phyloP scores from a whole-genome alignment of 2,888 invertebrate species.

The Barypeithes pellucidus region DNA sequence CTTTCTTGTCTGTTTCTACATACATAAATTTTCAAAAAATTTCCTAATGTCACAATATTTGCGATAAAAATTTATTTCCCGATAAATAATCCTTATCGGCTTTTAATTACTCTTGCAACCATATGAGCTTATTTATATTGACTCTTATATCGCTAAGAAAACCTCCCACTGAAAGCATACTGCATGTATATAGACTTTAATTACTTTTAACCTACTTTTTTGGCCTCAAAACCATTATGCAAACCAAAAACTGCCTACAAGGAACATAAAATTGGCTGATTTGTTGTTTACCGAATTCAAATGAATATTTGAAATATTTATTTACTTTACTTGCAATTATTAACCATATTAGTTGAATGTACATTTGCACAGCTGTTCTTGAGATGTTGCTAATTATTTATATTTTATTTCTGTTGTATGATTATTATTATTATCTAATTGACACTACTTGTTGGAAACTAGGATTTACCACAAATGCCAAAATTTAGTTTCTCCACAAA shows the following conservation, averaged over 20 bases:
- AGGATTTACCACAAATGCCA: too few relatives aligned
- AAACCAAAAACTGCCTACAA: not conserved
- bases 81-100: too few relatives aligned
- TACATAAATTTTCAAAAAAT: too few relatives aligned
- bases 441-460: too few relatives aligned
- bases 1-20: too few relatives aligned
- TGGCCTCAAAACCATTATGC: not conserved
- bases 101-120: too few relatives aligned
- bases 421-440: not conserved
- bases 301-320: not conserved
- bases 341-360: not conserved
- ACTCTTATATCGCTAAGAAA: not conserved
- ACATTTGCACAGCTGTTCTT: not conserved
- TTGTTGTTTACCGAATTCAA: not conserved
- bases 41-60: too few relatives aligned
- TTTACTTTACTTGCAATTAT: not conserved
- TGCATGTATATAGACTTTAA: not conserved
- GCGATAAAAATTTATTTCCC: too few relatives aligned
- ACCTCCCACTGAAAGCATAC: not conserved
- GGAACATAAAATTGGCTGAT: not conserved
- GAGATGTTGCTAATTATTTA: conserved; percentile 8
- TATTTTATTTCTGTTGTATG: conserved; percentile 6
- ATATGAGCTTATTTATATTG: not conserved
- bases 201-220: not conserved
- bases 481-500: too few relatives aligned